A percentile compares a stretch with the other conserved stretches of the same genome.
Conservation (phyloP, 2,113 vertebrate species). For the Canis aureus region DNA sequence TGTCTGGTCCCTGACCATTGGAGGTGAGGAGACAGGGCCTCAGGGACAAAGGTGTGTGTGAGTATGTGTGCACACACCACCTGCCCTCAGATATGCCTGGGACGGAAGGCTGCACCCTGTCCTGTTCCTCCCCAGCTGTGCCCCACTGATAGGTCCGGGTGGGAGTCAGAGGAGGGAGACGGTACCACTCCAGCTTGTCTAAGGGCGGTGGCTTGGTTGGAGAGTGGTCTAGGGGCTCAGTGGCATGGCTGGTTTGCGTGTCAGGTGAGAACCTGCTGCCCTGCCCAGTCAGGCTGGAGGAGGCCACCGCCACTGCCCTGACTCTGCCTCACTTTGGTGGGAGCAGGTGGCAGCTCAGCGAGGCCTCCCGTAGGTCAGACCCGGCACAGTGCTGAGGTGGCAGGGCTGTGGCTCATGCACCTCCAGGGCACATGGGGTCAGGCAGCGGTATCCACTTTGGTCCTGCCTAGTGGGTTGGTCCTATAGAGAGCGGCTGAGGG, state of each 20-base stretch:
- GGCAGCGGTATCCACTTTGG: background rate
- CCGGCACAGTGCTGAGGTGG: background rate
- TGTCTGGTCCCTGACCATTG: background rate
- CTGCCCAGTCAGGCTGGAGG: background rate
- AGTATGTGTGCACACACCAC: fast-evolving
- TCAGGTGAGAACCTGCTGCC: fast-evolving
- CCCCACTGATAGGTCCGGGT: background rate
- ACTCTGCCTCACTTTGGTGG: background rate
- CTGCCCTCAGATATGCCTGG: background rate
- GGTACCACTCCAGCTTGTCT: background rate
- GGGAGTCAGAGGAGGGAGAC: too few species aligned
- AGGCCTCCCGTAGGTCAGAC: background rate
- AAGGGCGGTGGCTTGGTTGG: background rate
- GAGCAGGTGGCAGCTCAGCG: background rate
- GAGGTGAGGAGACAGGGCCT: too few species aligned
- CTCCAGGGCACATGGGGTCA: background rate
- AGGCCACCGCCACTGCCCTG: fast-evolving
- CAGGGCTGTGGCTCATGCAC: fast-evolving
- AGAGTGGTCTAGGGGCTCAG: background rate
- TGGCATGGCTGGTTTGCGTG: background rate
- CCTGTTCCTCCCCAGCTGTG: background rate
- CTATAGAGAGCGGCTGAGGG: background rate
- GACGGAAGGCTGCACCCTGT: too few species aligned
- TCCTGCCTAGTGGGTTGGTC: background rate
- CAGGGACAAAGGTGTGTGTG: background rate